Base-by-base conservation (phyloP, 2,113 vertebrate genomes). In the Gobius niger region DNA sequence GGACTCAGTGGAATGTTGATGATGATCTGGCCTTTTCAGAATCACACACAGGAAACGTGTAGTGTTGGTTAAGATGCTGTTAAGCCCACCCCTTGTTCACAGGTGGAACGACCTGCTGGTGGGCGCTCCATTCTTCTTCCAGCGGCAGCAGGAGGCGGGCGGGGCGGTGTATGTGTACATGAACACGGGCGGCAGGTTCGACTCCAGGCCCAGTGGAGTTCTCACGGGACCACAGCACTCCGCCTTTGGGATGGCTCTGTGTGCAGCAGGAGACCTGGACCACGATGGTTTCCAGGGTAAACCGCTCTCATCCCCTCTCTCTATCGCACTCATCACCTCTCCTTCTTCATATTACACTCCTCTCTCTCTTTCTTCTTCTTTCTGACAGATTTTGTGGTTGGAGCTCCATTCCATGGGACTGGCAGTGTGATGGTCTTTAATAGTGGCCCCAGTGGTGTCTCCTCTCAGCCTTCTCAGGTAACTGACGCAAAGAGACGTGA, bases 41-140 rank as follows among this genome's bases (percentile, higher is more conserved):
- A n/a, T n/a, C n/a, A n/a, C n/a, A n/a, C n/a, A n/a, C n/a, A n/a
- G n/a, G n/a, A n/a, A n/a, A n/a, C n/a, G n/a, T n/a, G n/a, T n/a
- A n/a, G n/a, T n/a, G n/a, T n/a, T n/a, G n/a, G n/a, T n/a, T n/a
- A n/a, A n/a, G n/a, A n/a, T n/a, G n/a, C n/a, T n/a, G n/a, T n/a
- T n/a, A n/a, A n/a, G 24, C 24, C 24, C 24, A 34, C 24, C 57
- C 15, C 67, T 47, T n/a, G 44, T 50, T 52, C 59, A 0, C 65
- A 99, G 97, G 62, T 98, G 97, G 96, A 93, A 94, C 61, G 97
- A 99, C 82, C 90, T 99, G 67, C 83, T 96, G 73, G 94, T 98
- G 54, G 96, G 97, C 0, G 96, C 96, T 34, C 96, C 97, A 0
- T 94, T 95, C 80, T 98, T 95, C 88, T 99, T 98, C 44, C 72